Conservation (phyloP, 2,113 vertebrate genomes). For the Acanthochromis polyacanthus region DNA sequence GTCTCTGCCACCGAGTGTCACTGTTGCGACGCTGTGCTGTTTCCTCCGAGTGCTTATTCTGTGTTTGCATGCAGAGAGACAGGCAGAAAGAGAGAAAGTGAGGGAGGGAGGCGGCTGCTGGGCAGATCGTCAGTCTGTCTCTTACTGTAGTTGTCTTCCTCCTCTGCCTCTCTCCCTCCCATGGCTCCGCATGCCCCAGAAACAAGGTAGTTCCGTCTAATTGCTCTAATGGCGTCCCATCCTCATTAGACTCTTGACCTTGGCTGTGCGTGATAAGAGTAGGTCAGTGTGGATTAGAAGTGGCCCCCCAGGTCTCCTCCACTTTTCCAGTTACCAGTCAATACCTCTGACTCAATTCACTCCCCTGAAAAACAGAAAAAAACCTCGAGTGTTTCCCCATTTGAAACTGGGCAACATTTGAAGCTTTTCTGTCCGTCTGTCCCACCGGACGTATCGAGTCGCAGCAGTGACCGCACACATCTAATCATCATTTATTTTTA, state of each 20-base stretch:
- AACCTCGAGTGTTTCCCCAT: constrained; percentile 36
- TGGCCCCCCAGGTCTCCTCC: constrained; percentile 65
- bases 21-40: constrained; percentile 72
- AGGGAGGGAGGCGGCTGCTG: constrained; percentile 49
- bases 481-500: background rate
- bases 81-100: constrained; percentile 8
- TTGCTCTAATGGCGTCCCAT: constrained; percentile 82
- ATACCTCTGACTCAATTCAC: constrained; percentile 63
- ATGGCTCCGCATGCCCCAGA: constrained; percentile 74
- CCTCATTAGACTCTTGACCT: constrained; percentile 85
- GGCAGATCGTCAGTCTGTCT: constrained; percentile 65
- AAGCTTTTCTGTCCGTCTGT: background rate
- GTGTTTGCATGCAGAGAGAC: constrained; percentile 19
- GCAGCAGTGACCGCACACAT: background rate
- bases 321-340: constrained; percentile 67
- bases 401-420: constrained; percentile 39
- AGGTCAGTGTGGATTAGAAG: constrained; percentile 80
- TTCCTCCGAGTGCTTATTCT: background rate
- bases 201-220: constrained; percentile 81
- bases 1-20: constrained; percentile 75
- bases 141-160: constrained; percentile 51
- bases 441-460: background rate
- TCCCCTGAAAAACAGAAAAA: constrained; percentile 9
- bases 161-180: constrained; percentile 49
- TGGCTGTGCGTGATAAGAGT: constrained; percentile 77